A percentile compares a stretch with the other conserved stretches of the same genome.
phyloP scores from a whole-genome alignment of 2,888 invertebrate genomes.

The Rhagium mordax region DNA sequence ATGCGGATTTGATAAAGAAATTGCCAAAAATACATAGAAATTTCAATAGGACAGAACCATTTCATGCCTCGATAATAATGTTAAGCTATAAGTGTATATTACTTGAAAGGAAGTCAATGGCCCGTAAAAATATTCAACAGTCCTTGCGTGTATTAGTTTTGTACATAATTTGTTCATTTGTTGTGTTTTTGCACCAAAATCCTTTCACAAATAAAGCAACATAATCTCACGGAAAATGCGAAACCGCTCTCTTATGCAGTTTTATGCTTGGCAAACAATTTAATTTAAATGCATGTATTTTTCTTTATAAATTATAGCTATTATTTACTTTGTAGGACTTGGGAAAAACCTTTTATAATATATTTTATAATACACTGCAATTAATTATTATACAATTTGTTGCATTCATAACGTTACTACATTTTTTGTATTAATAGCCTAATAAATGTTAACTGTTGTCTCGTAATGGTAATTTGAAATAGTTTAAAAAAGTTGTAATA shows the following conservation, averaged over 20 bases:
- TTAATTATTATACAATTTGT: not conserved
- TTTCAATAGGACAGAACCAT: not conserved
- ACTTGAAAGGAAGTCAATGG: not conserved
- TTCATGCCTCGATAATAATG: not conserved
- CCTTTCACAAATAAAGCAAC: not conserved
- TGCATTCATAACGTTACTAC: not conserved
- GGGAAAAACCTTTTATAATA: not conserved
- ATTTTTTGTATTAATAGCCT: not conserved
- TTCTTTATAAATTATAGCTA: not conserved
- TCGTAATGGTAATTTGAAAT: not conserved
- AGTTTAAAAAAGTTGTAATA: no score
- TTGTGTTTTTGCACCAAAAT: not conserved
- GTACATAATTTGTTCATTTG: not conserved
- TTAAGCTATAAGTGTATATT: not conserved
- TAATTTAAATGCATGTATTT: conserved; percentile 9
- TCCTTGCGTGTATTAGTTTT: not conserved
- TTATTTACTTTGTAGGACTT: conserved; percentile 1
- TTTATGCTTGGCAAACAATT: not conserved
- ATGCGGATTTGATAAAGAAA: not conserved
- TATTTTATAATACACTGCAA: not conserved
- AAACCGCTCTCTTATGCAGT: not conserved
- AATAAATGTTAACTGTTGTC: not conserved
- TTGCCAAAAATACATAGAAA: not conserved
- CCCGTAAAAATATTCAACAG: not conserved
- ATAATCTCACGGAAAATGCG: conserved; percentile 7